Conservation (phyloP, 2,113 vertebrate genomes). For the Callipepla squamata region DNA sequence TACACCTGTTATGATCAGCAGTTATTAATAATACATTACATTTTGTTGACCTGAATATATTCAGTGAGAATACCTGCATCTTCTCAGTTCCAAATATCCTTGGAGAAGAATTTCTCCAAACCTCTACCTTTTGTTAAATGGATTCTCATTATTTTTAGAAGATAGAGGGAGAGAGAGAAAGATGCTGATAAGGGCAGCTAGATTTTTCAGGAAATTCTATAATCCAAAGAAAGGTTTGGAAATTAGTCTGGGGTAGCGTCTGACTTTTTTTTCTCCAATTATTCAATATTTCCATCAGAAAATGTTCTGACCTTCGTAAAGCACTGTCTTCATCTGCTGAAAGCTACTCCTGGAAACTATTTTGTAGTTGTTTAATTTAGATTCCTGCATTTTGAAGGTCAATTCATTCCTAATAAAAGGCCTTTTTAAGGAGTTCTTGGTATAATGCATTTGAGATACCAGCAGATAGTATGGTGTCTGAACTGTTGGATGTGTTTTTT, state of each 20-base stretch:
- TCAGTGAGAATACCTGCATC: not conserved
- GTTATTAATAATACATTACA: not conserved
- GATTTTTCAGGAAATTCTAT: not conserved
- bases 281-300: not conserved
- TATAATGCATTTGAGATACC: not conserved
- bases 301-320: not conserved
- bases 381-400: slow-evolving; percentile 17
- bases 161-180: not conserved
- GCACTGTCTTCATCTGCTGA: slow-evolving; percentile 8
- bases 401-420: slow-evolving; percentile 42
- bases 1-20: not conserved
- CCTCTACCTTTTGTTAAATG: not conserved
- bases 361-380: not conserved
- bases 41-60: not conserved
- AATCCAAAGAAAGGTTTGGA: not conserved
- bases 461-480: not conserved
- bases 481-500: slow-evolving; percentile 35
- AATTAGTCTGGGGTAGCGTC: not conserved
- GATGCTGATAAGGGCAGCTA: not conserved
- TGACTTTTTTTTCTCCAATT: not conserved
- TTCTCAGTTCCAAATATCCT: not conserved
- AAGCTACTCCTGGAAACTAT: not conserved
- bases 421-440: not conserved
- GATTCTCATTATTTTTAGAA: not conserved
- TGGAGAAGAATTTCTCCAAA: not conserved